These are phyloP conservation scores for Pardosa pseudoannulata DNA, from an alignment of 2,888 invertebrate genomes.

Conservation along the genomic window DNA sequence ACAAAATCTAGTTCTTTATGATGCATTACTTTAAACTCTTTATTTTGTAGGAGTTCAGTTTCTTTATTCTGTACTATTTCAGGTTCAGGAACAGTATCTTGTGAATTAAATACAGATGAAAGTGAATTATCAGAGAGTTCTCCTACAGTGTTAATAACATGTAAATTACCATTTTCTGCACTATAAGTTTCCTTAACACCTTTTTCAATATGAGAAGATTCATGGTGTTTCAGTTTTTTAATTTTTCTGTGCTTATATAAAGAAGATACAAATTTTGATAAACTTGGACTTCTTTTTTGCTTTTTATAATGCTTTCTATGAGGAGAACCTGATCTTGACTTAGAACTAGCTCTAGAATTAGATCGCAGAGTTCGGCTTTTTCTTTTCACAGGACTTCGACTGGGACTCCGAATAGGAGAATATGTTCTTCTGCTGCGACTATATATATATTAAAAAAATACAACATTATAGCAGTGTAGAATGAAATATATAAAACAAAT, in stretches of 20 bases:
- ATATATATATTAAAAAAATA: too few relatives aligned
- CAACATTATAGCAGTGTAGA: too few relatives aligned
- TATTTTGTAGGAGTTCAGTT: neutral
- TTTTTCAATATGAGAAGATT: conserved; percentile 28
- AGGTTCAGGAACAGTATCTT: conserved; percentile 27
- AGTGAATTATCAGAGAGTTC: conserved; percentile 48
- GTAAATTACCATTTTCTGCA: conserved; percentile 80
- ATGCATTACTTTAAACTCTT: too few relatives aligned
- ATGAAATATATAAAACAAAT: too few relatives aligned
- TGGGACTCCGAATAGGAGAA: conserved; percentile 50
- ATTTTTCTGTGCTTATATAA: conserved; percentile 77
- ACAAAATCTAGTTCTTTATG: too few relatives aligned
- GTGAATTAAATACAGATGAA: conserved; percentile 51
- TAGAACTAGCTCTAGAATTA: conserved; percentile 58
- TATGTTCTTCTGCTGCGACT: conserved; percentile 34
- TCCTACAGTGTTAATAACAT: neutral
- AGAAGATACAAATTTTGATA: conserved; percentile 76
- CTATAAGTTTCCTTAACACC: conserved; percentile 76
- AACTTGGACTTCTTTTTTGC: conserved; percentile 69
- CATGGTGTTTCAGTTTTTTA: conserved; percentile 43
- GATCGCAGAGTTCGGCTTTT: conserved; percentile 43
- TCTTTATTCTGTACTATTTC: conserved; percentile 7
- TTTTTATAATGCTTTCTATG: conserved; percentile 56
- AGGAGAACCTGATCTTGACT: conserved; percentile 72
- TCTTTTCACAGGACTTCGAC: conserved; percentile 51